Evolutionary conservation across 2,888 invertebrate species (phyloP).

Genomic region (Ectropis crepuscularia): DNA sequence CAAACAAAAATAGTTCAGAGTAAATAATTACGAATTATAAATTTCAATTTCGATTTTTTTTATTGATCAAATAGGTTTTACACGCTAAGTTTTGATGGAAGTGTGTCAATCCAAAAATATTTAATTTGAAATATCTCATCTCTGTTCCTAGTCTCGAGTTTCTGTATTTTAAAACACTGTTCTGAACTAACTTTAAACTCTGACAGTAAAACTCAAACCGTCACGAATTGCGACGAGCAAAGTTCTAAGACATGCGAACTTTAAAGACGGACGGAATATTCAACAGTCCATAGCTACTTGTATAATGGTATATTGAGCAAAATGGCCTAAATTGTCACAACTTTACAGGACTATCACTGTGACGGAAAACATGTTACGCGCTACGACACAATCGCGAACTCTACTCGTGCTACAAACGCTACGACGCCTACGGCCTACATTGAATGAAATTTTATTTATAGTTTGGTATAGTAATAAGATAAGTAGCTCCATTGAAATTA

Average conservation of each 20-base stretch:
- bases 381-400: too few species aligned
- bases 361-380: neutral
- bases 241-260: constrained; percentile 21
- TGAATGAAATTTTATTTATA: too few species aligned
- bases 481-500: too few species aligned
- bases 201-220: constrained; percentile 27
- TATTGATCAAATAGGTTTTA: too few species aligned
- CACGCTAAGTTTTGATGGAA: too few species aligned
- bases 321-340: constrained; percentile 16
- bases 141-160: too few species aligned
- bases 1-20: neutral
- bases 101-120: too few species aligned
- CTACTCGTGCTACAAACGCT: constrained; percentile 1
- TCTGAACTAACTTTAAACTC: constrained; percentile 19
- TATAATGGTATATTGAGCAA: neutral
- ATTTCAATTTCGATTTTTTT: too few species aligned
- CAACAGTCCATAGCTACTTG: constrained; percentile 20
- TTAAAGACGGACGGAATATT: constrained; percentile 27
- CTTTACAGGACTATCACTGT: constrained; percentile 24
- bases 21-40: too few species aligned
- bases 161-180: neutral
- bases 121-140: too few species aligned
- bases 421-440: neutral
- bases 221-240: constrained; percentile 23
- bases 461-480: too few species aligned